phyloP scores from a whole-genome alignment of 2,797 vertebrate genomes.

The Halcyon chelicuti region DNA sequence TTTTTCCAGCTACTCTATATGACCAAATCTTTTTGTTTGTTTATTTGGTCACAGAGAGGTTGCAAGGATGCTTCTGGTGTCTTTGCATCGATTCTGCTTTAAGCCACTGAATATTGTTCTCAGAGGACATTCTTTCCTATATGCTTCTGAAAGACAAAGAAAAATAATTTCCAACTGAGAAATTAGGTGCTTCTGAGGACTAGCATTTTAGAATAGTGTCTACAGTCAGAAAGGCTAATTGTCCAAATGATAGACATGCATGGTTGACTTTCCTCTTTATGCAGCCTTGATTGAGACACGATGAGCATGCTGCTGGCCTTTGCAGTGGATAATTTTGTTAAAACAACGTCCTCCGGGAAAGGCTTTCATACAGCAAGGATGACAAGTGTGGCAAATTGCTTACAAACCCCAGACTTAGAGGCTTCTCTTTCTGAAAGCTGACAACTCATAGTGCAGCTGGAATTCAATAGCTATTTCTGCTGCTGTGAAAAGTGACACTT shows the following conservation, averaged over 20 bases:
- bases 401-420: conserved; percentile 37
- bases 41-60: not conserved
- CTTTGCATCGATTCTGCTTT: conserved; percentile 20
- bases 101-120: not conserved
- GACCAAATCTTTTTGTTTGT: not conserved
- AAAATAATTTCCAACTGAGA: conserved; percentile 66
- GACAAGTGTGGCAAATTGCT: conserved; percentile 70
- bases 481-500: not conserved
- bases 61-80: not conserved
- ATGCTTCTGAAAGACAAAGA: conserved; percentile 45
- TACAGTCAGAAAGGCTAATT: conserved; percentile 62
- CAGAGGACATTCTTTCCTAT: not conserved
- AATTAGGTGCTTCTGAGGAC: conserved; percentile 46
- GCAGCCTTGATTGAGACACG: conserved; percentile 61
- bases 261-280: conserved; percentile 63
- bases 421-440: conserved; percentile 37
- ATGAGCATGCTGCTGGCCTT: conserved; percentile 60
- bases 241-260: conserved; percentile 62
- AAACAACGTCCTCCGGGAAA: conserved; percentile 59
- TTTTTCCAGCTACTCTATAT: not conserved
- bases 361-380: conserved; percentile 62
- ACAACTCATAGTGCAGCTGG: not conserved
- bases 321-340: conserved; percentile 67
- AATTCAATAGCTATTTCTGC: not conserved
- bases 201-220: conserved; percentile 36